Conservation (phyloP, 2,888 invertebrate genomes). For the Drosophila histrio region DNA sequence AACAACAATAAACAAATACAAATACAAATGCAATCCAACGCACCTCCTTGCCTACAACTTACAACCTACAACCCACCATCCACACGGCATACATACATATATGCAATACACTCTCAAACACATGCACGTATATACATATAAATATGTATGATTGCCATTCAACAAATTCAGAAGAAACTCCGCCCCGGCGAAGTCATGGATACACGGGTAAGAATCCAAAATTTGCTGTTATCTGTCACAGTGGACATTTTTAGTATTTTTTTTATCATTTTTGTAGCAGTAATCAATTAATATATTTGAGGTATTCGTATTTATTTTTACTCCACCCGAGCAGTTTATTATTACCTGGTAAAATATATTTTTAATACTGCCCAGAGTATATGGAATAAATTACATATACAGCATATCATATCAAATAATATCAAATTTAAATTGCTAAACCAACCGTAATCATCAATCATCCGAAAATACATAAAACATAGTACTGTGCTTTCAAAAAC, state of each 20-base stretch:
- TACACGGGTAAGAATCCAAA: slow-evolving; percentile 91
- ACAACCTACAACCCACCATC: slow-evolving; percentile 27
- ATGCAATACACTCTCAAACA: slow-evolving; percentile 20
- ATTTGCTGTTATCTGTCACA: slow-evolving; percentile 7
- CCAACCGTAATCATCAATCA: neutral
- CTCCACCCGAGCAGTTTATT: neutral
- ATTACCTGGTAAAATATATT: neutral
- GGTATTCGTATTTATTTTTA: neutral
- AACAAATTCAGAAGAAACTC: slow-evolving; percentile 86
- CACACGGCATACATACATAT: slow-evolving; percentile 21
- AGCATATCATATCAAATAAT: neutral
- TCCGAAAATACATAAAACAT: neutral
- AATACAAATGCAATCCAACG: slow-evolving; percentile 37
- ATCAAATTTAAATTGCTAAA: neutral
- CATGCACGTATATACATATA: slow-evolving; percentile 9
- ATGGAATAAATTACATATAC: neutral
- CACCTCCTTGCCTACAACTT: slow-evolving; percentile 47
- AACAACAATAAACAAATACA: slow-evolving; percentile 27
- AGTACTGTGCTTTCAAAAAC: neutral
- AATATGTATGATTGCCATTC: slow-evolving; percentile 15
- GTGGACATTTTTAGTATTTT: neutral
- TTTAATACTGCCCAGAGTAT: neutral
- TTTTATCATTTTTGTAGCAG: neutral
- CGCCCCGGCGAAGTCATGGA: slow-evolving; percentile 97
- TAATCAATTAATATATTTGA: neutral